Percentiles rank a stretch among this genome's conserved stretches.
These are phyloP conservation scores for Loriculus beryllinus DNA, from an alignment of 2,797 vertebrate species.

Conservation along the genomic window DNA sequence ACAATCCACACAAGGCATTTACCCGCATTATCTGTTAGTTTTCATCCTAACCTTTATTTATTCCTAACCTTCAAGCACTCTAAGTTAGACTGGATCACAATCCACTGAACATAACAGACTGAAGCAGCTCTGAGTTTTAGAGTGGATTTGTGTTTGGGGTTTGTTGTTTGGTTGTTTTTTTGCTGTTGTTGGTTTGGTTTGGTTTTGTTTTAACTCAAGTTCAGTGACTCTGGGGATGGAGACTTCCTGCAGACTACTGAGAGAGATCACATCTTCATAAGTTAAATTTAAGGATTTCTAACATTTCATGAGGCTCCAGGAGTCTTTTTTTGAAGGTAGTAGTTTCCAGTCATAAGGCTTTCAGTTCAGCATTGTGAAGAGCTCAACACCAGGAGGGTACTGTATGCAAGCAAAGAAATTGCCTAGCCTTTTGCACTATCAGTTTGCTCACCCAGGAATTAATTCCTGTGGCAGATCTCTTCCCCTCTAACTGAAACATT, in stretches of 20 bases:
- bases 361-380: neutral
- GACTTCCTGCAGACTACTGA: neutral
- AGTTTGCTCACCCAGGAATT: neutral
- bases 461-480: neutral
- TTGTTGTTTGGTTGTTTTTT: neutral
- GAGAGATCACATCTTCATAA: neutral
- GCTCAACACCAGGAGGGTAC: neutral
- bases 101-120: neutral
- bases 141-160: neutral
- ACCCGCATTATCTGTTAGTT: neutral
- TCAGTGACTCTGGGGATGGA: neutral
- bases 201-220: neutral
- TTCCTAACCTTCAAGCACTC: neutral
- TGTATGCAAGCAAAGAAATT: neutral
- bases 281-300: neutral
- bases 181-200: neutral
- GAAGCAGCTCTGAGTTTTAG: neutral
- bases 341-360: neutral
- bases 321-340: neutral
- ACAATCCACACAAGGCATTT: neutral
- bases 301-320: neutral
- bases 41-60: neutral
- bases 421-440: neutral
- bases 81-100: neutral
- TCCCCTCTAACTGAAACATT: neutral